phyloP scores from a whole-genome alignment of 2,113 vertebrate genomes.

The Heterotis niloticus region DNA sequence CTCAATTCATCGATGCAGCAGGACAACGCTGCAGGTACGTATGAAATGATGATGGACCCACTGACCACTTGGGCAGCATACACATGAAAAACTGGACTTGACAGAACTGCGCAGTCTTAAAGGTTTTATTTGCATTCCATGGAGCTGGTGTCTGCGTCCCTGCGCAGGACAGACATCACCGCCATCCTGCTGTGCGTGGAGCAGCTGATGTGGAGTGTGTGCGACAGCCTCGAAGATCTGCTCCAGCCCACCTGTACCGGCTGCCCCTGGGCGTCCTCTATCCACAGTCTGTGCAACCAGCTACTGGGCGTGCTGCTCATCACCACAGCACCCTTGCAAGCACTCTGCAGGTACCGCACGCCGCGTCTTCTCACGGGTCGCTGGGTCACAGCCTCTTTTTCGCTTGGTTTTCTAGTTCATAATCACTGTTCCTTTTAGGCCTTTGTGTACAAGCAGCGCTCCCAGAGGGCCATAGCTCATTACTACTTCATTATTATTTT shows the following conservation, averaged over 20 bases:
- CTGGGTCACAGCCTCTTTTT: neutral
- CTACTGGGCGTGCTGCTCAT: slow-evolving; percentile 74
- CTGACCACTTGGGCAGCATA: too few species aligned
- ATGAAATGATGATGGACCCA: too few species aligned
- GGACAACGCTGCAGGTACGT: too few species aligned
- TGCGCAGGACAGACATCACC: slow-evolving; percentile 76
- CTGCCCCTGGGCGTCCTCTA: slow-evolving; percentile 67
- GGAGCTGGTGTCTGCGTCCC: slow-evolving; percentile 33
- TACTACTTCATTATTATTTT: neutral
- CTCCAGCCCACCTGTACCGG: slow-evolving; percentile 54
- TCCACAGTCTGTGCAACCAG: slow-evolving; percentile 81
- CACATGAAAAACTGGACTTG: too few species aligned
- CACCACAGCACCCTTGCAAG: slow-evolving; percentile 75
- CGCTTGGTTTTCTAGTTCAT: neutral
- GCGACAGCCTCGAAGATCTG: slow-evolving; percentile 68
- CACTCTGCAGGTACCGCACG: slow-evolving; percentile 68
- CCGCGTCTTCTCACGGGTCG: neutral
- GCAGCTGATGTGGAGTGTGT: slow-evolving; percentile 83
- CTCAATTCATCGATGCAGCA: too few species aligned
- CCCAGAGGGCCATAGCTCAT: neutral
- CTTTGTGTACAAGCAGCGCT: slow-evolving; percentile 1
- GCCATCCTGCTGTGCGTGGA: slow-evolving; percentile 80
- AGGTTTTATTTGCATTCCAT: neutral
- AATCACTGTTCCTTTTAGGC: neutral
- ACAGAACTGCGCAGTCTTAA: neutral